These are phyloP conservation scores for Melipona beecheii DNA, from an alignment of 2,888 invertebrate species.

Conservation along the genomic window DNA sequence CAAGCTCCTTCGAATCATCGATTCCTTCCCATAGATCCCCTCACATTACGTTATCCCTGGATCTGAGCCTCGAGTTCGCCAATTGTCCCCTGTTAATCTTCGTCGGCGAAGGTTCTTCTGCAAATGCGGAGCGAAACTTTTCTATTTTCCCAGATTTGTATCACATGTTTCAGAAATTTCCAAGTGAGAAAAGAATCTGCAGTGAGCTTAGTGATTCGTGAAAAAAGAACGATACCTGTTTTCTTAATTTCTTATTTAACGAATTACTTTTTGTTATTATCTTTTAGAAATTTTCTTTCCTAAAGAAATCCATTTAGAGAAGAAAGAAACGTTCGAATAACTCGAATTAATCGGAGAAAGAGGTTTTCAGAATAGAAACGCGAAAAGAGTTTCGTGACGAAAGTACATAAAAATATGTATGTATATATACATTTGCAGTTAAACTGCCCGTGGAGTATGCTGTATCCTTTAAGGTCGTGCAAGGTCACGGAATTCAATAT, in stretches of 20 bases:
- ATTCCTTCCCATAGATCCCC: slow-evolving; percentile 4
- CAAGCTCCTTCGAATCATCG: neutral
- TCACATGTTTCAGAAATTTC: neutral
- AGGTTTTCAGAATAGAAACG: neutral
- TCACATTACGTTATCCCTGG: neutral
- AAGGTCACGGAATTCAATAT: slow-evolving; percentile 13
- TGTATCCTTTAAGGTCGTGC: neutral
- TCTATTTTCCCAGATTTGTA: neutral
- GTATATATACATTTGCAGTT: no score
- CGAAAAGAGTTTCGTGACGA: neutral
- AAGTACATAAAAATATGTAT: neutral
- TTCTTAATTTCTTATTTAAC: neutral
- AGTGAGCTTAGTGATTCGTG: neutral
- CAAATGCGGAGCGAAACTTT: neutral
- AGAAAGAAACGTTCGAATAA: neutral
- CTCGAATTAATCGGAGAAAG: neutral
- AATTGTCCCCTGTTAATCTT: neutral
- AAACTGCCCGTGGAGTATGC: neutral
- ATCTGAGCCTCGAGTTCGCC: neutral
- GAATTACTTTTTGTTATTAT: neutral
- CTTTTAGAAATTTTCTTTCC: no score
- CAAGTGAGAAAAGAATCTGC: neutral
- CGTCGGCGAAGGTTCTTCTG: neutral
- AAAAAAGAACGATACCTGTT: neutral
- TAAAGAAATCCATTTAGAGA: neutral